phyloP scores from a whole-genome alignment of 1,140 invertebrate genomes.

The Drosophila carrolli region DNA sequence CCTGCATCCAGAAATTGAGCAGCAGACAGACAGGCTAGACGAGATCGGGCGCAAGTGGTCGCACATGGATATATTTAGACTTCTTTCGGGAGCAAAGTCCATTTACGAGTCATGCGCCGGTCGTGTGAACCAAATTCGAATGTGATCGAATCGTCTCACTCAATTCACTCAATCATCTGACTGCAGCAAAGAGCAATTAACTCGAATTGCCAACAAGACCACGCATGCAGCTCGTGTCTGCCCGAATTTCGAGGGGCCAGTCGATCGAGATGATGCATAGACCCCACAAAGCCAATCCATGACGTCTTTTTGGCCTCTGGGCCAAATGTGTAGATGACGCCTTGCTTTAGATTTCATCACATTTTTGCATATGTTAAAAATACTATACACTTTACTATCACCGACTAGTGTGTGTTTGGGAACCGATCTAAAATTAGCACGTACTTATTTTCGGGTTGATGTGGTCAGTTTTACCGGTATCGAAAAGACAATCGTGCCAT shows the following conservation, averaged over 20 bases:
- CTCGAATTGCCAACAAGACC: constrained; percentile 18
- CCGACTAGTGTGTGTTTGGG: constrained; percentile 3
- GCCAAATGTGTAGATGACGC: constrained; percentile 23
- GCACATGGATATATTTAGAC: constrained; percentile 19
- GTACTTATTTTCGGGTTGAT: constrained; percentile 14
- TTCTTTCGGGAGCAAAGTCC: constrained; percentile 57
- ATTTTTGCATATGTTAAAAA: constrained; percentile 28
- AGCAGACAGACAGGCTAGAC: constrained; percentile 61
- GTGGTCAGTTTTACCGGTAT: constrained; percentile 30
- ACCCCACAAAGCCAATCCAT: constrained; percentile 10
- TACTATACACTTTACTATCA: constrained; percentile 26
- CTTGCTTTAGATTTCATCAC: constrained; percentile 4
- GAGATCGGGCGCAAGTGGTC: constrained; percentile 14
- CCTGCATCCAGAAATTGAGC: constrained; percentile 44
- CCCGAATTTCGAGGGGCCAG: constrained; percentile 18
- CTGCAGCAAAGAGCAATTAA: constrained; percentile 60
- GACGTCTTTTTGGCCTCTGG: constrained; percentile 26
- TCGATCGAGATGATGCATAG: constrained; percentile 34
- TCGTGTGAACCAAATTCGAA: constrained; percentile 55
- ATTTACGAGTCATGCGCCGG: constrained; percentile 73
- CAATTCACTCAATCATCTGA: constrained; percentile 44
- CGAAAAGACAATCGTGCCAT: constrained; percentile 11
- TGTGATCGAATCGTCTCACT: constrained; percentile 44
- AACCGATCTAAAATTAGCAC: constrained; percentile 32
- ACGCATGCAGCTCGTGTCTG: constrained; percentile 62